Evolutionary conservation across 2,888 invertebrate species (phyloP).

Genomic region (Trisateles emortualis): DNA sequence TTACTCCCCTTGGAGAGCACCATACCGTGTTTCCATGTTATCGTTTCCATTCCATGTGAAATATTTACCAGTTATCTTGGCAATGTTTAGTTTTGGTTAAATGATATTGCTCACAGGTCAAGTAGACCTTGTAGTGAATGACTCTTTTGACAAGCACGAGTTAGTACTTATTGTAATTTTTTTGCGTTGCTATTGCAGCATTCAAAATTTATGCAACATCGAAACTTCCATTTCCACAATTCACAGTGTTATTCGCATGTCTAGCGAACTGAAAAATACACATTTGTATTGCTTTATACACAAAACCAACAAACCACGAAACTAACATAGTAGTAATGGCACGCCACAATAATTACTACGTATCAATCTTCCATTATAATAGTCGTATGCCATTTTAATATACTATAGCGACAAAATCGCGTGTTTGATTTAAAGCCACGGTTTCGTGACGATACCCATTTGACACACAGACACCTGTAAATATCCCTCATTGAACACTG

Average conservation of each 20-base stretch:
- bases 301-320: neutral
- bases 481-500: conserved; percentile 53
- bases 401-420: conserved; percentile 47
- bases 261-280: neutral
- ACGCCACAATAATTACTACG: conserved; percentile 4
- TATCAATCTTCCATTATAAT: conserved; percentile 18
- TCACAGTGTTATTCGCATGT: neutral
- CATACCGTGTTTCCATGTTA: too few species aligned
- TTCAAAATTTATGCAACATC: too few species aligned
- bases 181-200: too few species aligned
- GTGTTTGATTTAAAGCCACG: conserved; percentile 47
- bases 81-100: too few species aligned
- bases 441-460: conserved; percentile 57
- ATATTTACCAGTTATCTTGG: too few species aligned
- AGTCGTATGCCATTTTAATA: conserved; percentile 24
- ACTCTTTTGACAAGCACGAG: too few species aligned
- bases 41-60: too few species aligned
- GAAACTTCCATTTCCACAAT: too few species aligned
- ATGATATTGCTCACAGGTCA: too few species aligned
- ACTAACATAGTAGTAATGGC: neutral
- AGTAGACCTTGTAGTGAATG: too few species aligned
- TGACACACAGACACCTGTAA: conserved; percentile 56
- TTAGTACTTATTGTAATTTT: too few species aligned
- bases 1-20: neutral
- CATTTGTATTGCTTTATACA: neutral